Percentiles rank a stretch among this genome's conserved stretches.
phyloP scores from a whole-genome alignment of 1,140 invertebrate genomes.

The Elymnias hypermnestra region DNA sequence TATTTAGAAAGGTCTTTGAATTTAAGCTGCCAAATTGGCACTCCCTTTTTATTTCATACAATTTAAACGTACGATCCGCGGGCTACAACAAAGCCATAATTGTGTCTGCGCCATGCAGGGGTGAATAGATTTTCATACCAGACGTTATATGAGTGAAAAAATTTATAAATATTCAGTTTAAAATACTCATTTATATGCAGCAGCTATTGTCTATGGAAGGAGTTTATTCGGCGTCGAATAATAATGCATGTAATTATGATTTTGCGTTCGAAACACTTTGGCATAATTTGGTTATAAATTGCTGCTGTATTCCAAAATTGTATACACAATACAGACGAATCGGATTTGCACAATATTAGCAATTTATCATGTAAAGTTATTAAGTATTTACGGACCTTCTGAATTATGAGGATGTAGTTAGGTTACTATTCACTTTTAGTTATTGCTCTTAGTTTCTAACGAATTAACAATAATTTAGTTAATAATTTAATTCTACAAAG shows the following conservation, averaged over 20 bases:
- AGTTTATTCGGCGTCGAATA: slow-evolving; percentile 4
- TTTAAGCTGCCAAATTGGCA: slow-evolving; percentile 4
- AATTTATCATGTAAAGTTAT: not conserved
- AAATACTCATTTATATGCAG: slow-evolving; percentile 18
- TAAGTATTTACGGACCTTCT: not conserved
- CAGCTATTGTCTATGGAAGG: slow-evolving; percentile 10
- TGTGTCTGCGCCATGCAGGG: slow-evolving; percentile 9
- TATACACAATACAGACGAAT: slow-evolving; percentile 1
- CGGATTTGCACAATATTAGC: slow-evolving; percentile 1
- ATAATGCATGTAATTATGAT: slow-evolving; percentile 8
- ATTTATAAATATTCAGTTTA: slow-evolving; percentile 18
- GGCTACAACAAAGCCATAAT: slow-evolving; percentile 12
- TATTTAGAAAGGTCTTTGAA: not conserved
- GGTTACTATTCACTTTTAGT: no score
- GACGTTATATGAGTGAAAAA: slow-evolving; percentile 11
- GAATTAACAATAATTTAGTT: no score
- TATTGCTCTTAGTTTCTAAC: no score
- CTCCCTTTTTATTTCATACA: slow-evolving; percentile 6
- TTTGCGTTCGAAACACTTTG: slow-evolving; percentile 7
- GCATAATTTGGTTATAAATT: slow-evolving; percentile 7
- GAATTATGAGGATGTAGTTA: not conserved
- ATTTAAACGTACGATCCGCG: slow-evolving; percentile 8
- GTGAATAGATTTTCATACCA: slow-evolving; percentile 13
- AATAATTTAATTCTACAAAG: no score
- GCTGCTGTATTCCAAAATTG: not conserved